Conservation (phyloP, 2,113 vertebrate genomes). For the Leuciscus idus region DNA sequence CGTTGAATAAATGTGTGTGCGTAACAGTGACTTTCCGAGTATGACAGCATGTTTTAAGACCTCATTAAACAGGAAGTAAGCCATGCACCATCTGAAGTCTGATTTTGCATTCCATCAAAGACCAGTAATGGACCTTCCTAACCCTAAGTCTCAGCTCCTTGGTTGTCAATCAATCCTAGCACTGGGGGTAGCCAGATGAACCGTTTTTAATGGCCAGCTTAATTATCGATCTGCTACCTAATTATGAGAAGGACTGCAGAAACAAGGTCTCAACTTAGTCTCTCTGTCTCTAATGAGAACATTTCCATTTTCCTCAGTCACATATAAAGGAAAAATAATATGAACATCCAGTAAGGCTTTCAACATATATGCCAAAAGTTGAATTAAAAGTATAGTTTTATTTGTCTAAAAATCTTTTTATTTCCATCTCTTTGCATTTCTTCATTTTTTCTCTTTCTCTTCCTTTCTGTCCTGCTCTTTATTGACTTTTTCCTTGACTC, state of each 20-base stretch:
- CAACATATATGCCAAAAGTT: not conserved
- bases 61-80: constrained; percentile 34
- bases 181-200: constrained; percentile 19
- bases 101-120: constrained; percentile 34
- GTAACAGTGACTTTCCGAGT: not conserved
- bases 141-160: constrained; percentile 19
- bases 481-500: not conserved
- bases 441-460: not conserved
- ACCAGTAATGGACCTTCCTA: constrained; percentile 28
- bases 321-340: not conserved
- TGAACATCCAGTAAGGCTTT: not conserved
- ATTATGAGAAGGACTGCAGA: constrained; percentile 66
- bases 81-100: constrained; percentile 7
- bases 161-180: constrained; percentile 38
- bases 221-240: constrained; percentile 69
- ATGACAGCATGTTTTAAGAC: constrained; percentile 17
- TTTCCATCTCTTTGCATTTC: not conserved
- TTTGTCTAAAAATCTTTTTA: not conserved
- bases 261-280: constrained; percentile 67
- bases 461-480: not conserved
- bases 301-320: constrained; percentile 59
- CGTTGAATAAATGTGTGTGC: not conserved
- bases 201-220: constrained; percentile 64
- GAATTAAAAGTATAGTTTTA: not conserved
- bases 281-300: constrained; percentile 62